Evolutionary conservation across 2,797 vertebrate genomes (phyloP).

Genomic region (Eulemur mongoz): DNA sequence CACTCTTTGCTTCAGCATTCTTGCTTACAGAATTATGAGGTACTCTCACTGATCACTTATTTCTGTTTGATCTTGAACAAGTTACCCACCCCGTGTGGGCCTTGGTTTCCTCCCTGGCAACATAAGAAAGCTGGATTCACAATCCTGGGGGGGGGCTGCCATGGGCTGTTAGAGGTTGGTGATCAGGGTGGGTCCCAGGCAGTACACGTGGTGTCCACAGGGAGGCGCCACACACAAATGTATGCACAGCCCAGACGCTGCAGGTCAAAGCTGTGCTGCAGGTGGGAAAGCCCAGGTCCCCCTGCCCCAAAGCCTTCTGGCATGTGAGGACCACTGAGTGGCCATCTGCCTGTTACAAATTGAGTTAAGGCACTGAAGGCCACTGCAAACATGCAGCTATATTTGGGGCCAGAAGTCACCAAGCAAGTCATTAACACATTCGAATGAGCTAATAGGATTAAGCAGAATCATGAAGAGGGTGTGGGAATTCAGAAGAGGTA

Average conservation of each 20-base stretch:
- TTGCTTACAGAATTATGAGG: not conserved
- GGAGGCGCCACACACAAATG: conserved; percentile 47
- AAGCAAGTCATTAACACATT: not conserved
- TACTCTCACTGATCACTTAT: not conserved
- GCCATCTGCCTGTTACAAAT: not conserved
- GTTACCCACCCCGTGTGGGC: not conserved
- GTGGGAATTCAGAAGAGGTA: not conserved
- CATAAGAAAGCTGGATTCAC: not conserved
- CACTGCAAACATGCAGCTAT: not conserved
- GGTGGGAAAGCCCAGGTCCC: not conserved
- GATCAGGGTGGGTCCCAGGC: not conserved
- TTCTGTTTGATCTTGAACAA: not conserved
- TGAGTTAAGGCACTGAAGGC: not conserved
- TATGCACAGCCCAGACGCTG: accelerated
- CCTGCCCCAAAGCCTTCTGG: not conserved
- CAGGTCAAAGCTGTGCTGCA: not conserved
- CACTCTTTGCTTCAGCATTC: not conserved
- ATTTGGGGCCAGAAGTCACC: not conserved
- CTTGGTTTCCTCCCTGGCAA: not conserved
- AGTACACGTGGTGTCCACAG: not conserved
- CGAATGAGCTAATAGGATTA: not conserved
- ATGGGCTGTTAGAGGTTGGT: not conserved
- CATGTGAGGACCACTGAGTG: not conserved
- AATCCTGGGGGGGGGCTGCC: not conserved
- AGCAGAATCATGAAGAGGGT: not conserved